Base-by-base conservation (phyloP, 2,113 vertebrate species). In the Mandrillus leucophaeus region DNA sequence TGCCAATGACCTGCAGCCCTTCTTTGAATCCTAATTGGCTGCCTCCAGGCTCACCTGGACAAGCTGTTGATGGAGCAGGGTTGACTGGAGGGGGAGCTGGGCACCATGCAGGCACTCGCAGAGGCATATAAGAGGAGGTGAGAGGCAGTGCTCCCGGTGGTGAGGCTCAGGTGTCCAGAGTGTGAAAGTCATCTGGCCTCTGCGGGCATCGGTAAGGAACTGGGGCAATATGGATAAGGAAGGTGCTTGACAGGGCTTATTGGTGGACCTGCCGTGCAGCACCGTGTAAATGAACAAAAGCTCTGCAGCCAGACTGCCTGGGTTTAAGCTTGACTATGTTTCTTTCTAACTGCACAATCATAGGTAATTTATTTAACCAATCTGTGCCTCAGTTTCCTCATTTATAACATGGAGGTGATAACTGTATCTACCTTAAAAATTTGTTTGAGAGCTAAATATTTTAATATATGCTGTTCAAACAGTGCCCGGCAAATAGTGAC, bases 81-180 rank as follows among this genome's bases (percentile, higher is more conserved):
- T 25, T 99, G 98, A 97, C 97, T 99, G 98, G 98, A 99, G 30
- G 97, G 98, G 97, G 99, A 99, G 64, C 98, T 99, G 94, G 98
- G 40, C 94, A 99, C 98, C 97, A 99, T 99, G 98, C 99, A 99
- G 93, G 97, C 95, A 64, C 50, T 98, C 27, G 98, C 99, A 78
- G 99, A 99, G 93, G 99, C 99, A 97, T 99, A 99, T 98, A 99
- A 99, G 98, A 98, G 3, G n/a, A 99, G 99, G 99, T 99, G 79
- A 64, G 57, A 57, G 4, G 79, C 2, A 38, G 32, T 38, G 79
- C 3, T 12, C 10, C 18, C 3, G 5, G 17, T 52, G 48, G 32
- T 12, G 78, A 55, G 48, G 50, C 32, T 20, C 48, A n/a, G 4
- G 22, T 38, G 35, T n/a, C 48, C 6, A 81, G 79, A 23, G 4